phyloP scores from a whole-genome alignment of 1,140 invertebrate genomes.

The Drosophila lacertosa region DNA sequence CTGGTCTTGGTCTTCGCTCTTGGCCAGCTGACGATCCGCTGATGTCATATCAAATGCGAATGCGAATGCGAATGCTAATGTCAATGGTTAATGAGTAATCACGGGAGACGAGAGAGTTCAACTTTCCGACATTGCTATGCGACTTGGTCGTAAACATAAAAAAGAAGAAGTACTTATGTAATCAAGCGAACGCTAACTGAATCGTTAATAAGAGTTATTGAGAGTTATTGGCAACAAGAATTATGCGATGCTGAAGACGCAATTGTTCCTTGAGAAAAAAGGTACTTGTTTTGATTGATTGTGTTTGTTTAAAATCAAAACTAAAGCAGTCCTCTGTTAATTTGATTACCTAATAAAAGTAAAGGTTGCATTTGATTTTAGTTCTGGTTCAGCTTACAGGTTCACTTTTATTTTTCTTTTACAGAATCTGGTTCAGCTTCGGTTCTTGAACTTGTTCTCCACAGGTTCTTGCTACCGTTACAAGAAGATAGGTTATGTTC shows the following conservation, averaged over 20 bases:
- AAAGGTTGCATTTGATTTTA: too few relatives aligned
- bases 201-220: background rate
- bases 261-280: too few relatives aligned
- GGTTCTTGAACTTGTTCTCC: background rate
- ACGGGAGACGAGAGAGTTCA: conserved; percentile 10
- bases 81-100: conserved; percentile 1
- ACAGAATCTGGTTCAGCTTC: background rate
- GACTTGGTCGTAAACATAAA: conserved; percentile 1
- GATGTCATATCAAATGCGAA: conserved; percentile 34
- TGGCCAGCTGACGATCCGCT: conserved; percentile 17
- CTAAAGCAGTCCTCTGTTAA: background rate
- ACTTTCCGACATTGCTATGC: conserved; percentile 21
- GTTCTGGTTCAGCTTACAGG: too few relatives aligned
- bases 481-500: too few relatives aligned
- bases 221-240: background rate
- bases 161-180: background rate
- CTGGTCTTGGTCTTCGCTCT: conserved; percentile 34
- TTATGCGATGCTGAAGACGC: too few relatives aligned
- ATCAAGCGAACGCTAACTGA: conserved; percentile 13
- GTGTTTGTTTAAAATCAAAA: background rate
- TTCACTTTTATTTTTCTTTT: background rate
- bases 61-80: too few relatives aligned
- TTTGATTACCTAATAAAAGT: background rate
- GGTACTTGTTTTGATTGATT: too few relatives aligned
- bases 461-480: background rate